phyloP scores from a whole-genome alignment of 1,140 invertebrate species.

The Megathymus violae region DNA sequence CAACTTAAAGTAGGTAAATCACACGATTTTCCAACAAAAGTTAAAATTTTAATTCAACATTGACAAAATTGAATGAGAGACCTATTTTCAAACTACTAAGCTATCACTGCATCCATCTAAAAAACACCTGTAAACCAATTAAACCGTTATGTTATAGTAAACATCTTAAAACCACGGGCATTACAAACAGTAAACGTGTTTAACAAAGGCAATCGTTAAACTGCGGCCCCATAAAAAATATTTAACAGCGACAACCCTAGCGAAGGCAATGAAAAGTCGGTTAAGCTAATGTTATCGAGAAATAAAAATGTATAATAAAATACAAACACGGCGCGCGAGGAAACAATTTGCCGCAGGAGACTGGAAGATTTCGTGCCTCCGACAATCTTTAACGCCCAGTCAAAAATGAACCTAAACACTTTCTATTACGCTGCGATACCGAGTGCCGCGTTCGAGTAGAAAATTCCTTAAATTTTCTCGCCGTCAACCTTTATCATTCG shows the following conservation, averaged over 20 bases:
- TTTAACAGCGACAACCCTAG: slow-evolving; percentile 68
- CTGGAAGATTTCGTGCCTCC: slow-evolving; percentile 78
- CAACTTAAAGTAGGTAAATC: no score
- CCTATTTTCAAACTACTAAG: no score
- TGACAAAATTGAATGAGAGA: no score
- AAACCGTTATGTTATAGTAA: slow-evolving; percentile 9
- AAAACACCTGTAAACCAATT: slow-evolving; percentile 37
- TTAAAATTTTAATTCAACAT: no score
- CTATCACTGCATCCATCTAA: slow-evolving; percentile 22
- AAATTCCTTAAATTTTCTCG: slow-evolving; percentile 79
- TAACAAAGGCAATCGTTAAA: slow-evolving; percentile 37
- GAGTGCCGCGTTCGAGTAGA: slow-evolving; percentile 47
- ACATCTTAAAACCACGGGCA: slow-evolving; percentile 32
- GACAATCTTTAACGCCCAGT: slow-evolving; percentile 38
- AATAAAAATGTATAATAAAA: slow-evolving; percentile 84
- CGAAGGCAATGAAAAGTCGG: slow-evolving; percentile 82
- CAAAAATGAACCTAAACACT: slow-evolving; percentile 56
- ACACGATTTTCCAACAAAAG: no score
- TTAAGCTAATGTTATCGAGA: slow-evolving; percentile 84
- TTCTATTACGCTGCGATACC: slow-evolving; percentile 52
- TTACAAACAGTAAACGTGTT: slow-evolving; percentile 30
- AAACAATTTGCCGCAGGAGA: slow-evolving; percentile 83
- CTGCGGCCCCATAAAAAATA: slow-evolving; percentile 42
- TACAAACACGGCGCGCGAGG: slow-evolving; percentile 81
- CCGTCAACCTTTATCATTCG: slow-evolving; percentile 19